Evolutionary conservation across 2,113 vertebrate species (phyloP), one percentile per base, ranked within the genome.

Genomic region (Columba janthina): DNA sequence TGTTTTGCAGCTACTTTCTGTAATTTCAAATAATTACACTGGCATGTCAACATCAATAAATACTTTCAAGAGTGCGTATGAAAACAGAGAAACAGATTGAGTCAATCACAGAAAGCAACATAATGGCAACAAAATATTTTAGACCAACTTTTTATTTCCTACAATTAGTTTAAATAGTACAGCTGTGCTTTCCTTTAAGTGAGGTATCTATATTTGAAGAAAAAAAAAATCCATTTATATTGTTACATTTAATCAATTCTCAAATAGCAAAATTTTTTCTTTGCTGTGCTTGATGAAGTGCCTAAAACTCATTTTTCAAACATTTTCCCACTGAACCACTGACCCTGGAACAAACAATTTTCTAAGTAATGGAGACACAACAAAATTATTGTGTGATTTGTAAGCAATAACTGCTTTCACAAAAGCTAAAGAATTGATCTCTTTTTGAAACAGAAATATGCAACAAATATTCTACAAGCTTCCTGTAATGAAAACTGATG

Each of bases 171-270:
- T 95, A 96, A 96, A 95, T 97, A 96, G 89, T 96, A 95, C 87
- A 96, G 91, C 97, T 98, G 98, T 98, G 98, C 98, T 98, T 97
- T 92, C 93, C 77, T 97, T 97, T 96, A 96, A 97, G 96, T 98
- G 98, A 98, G 98, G 98, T 98, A 98, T 98, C 93, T 98, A 72
- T 94, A 97, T 95, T 88, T 67, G 94, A 94, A 91, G 93, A 96
- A 91, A 97, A 96, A 42, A 96, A 93, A 91, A 81, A 40, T 92
- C 84, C 89, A 70, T 97, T 79, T 80, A 57, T 94, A 91, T 36
- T 51, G 38, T 97, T 96, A 95, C 80, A 90, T 83, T 95, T 95
- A 91, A 95, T 84, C 77, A 66, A 93, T 90, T 97, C 84, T 76
- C 77, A 79, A 96, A 85, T 40, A 88, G 80, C 50, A 89, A 90